These are phyloP conservation scores for Tetramorium simillimum DNA, from an alignment of 1,140 invertebrate genomes.

Conservation along the genomic window DNA sequence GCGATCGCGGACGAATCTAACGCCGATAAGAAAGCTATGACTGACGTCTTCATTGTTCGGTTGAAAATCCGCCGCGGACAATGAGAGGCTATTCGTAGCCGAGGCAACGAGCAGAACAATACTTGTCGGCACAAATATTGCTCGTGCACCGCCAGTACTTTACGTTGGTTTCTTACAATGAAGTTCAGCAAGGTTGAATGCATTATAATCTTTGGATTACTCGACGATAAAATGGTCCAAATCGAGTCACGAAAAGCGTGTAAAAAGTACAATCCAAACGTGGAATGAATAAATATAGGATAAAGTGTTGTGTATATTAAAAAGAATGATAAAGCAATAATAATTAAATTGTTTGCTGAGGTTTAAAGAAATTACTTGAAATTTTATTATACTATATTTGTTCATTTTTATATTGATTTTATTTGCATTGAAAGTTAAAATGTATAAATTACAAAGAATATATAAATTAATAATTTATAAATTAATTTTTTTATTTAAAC, in stretches of 20 bases:
- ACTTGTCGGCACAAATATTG: conserved; percentile 62
- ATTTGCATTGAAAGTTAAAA: neutral
- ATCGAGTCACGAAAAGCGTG: neutral
- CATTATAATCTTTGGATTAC: conserved; percentile 34
- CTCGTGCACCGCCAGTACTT: conserved; percentile 44
- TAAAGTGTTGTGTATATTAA: neutral
- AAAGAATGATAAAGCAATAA: too few species aligned
- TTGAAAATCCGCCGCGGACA: conserved; percentile 52
- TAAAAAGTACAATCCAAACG: neutral
- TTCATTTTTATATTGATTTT: neutral
- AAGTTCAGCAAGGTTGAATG: conserved; percentile 48
- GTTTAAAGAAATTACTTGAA: neutral
- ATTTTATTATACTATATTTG: neutral
- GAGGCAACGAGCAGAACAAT: conserved; percentile 60
- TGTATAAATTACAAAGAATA: neutral
- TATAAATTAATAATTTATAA: neutral
- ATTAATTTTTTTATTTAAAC: neutral
- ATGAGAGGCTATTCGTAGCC: conserved; percentile 54
- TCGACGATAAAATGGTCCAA: conserved; percentile 8
- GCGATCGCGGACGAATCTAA: conserved; percentile 51
- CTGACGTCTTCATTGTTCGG: conserved; percentile 59
- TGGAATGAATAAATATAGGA: neutral
- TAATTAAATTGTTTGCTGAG: neutral
- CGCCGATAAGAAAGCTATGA: conserved; percentile 52
- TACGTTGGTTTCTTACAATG: conserved; percentile 48